phyloP scores from a whole-genome alignment of 2,113 vertebrate species.

The Pteropus alecto region DNA sequence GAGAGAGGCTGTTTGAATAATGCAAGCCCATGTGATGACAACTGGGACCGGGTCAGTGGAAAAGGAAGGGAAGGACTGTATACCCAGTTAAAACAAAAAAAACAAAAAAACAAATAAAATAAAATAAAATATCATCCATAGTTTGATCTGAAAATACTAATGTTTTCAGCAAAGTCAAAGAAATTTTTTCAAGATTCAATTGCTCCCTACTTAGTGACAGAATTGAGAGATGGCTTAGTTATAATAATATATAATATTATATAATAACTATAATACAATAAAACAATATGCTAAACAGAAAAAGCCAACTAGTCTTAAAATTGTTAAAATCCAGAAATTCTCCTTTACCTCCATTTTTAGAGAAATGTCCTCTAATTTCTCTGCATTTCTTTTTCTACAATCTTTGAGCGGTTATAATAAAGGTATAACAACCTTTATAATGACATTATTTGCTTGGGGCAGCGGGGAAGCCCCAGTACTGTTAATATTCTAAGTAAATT shows the following conservation, averaged over 20 bases:
- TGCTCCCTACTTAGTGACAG: background rate
- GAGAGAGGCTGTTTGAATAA: background rate
- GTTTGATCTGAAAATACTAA: background rate
- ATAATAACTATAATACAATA: background rate
- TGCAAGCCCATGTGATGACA: background rate
- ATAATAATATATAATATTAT: background rate
- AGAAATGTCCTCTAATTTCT: background rate
- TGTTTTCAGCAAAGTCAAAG: background rate
- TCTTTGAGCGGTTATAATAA: background rate
- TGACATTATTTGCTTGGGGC: background rate
- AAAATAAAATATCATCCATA: background rate
- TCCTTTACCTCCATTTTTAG: background rate
- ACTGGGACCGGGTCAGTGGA: background rate
- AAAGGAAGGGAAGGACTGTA: background rate
- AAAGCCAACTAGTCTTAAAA: background rate
- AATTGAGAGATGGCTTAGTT: background rate
- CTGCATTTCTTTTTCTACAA: background rate
- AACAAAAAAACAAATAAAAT: background rate
- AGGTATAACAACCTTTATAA: background rate
- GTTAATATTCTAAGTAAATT: background rate
- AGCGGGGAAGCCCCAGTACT: background rate
- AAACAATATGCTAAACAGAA: background rate
- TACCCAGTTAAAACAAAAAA: background rate
- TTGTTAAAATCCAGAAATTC: background rate
- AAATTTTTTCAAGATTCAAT: background rate